These are phyloP conservation scores for Cirrhinus mrigala DNA, from an alignment of 2,797 vertebrate genomes.

Conservation along the genomic window DNA sequence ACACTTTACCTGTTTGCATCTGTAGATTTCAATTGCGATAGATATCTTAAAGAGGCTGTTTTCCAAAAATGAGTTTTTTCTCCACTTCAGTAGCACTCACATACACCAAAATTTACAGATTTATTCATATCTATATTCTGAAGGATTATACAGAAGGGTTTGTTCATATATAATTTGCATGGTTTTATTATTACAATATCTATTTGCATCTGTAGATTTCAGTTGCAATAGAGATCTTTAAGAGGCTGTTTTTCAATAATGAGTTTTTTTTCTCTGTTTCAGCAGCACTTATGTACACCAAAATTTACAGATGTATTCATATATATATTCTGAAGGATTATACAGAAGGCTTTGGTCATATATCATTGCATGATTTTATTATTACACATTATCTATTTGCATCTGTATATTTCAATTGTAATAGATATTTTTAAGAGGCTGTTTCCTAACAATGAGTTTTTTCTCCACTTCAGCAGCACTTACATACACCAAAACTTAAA, in stretches of 20 bases:
- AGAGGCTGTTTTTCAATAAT: not conserved
- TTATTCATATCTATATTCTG: not conserved
- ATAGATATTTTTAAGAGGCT: too few relatives aligned
- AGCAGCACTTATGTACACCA: not conserved
- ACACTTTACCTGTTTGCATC: not conserved
- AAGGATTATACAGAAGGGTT: not conserved
- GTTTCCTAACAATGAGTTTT: too few relatives aligned
- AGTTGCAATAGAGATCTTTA: not conserved
- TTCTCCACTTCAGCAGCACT: too few relatives aligned
- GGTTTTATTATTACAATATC: too few relatives aligned
- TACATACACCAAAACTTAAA: too few relatives aligned
- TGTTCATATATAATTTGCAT: not conserved
- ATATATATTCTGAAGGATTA: not conserved
- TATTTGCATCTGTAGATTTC: too few relatives aligned
- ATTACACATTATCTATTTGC: too few relatives aligned
- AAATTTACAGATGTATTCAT: not conserved
- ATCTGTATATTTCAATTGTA: too few relatives aligned
- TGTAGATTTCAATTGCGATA: not conserved
- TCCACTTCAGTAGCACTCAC: not conserved
- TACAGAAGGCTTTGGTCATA: not conserved
- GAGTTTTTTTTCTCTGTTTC: not conserved
- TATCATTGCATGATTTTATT: too few relatives aligned
- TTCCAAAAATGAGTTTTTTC: not conserved
- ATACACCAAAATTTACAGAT: not conserved
- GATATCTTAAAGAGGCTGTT: not conserved